Base-by-base conservation (phyloP, 2,888 invertebrate species). In the Spodoptera exigua region DNA sequence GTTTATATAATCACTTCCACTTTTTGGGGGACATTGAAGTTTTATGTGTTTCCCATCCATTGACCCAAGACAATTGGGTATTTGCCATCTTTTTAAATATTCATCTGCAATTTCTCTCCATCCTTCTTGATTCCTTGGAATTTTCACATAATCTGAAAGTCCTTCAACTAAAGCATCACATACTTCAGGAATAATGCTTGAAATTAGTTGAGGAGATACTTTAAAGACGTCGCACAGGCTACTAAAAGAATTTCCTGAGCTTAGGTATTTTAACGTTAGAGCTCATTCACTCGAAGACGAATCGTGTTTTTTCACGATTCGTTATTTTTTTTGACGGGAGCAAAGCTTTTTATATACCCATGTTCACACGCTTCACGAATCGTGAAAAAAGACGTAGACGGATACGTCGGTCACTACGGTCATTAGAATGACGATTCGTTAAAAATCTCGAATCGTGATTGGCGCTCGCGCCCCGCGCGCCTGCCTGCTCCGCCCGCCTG, bases 201-300 rank as follows among this genome's bases (percentile, higher is more conserved):
- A 61, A 56, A 61, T 61, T 52, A 56, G 52, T 61, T 61, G 61
- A 61, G 61, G 61, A 61, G 61, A 61, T 56, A 61, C 61, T 61
- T 61, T 61, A 46, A 61, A 61, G 51, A 36, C 41, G 55, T 61
- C 61, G 51, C 61, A 61, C 55, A 61, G 61, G 48, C 61, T 61
- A 43, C 47, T 61, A 47, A 61, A 61, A 56, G 61, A 61, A 52
- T 61, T 52, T 56, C 59, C 53, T 53, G 59, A 48, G 48, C 37
- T 60, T 48, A 53, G 59, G 47, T 56, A 60, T 60, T 60, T 59
- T 59, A 61, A 61, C 52, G 61, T 55, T 58, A 58, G 21, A 27
- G 21, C 21, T 27, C 21, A 27, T 27, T 27, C 21, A 27, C 21
- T 7, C 21, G 21, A 27, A 27, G 21, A 27, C 21, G 7, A 27